phyloP scores from a whole-genome alignment of 2,113 vertebrate genomes.

The Mugil cephalus region DNA sequence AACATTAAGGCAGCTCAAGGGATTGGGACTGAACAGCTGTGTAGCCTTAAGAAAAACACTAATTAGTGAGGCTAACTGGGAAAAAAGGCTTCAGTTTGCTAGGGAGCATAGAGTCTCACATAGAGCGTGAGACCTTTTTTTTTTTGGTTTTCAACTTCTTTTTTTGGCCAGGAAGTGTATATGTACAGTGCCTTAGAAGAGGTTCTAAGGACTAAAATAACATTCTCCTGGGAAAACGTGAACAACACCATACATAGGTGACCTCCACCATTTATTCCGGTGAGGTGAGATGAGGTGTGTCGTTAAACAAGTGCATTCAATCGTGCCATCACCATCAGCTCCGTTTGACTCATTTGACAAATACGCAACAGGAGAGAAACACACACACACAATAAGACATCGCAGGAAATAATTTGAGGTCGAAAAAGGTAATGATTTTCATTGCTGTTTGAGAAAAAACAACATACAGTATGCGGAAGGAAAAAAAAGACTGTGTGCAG shows the following conservation, averaged over 20 bases:
- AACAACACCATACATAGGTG: too few relatives aligned
- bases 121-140: too few relatives aligned
- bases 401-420: neutral
- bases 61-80: too few relatives aligned
- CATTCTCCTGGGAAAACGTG: too few relatives aligned
- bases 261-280: neutral
- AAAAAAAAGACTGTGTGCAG: neutral
- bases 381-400: neutral
- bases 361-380: neutral
- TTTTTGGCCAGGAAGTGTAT: too few relatives aligned
- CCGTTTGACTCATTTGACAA: constrained; percentile 6
- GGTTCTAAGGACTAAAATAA: too few relatives aligned
- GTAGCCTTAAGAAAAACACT: too few relatives aligned
- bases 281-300: neutral
- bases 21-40: too few relatives aligned
- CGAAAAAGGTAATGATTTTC: constrained; percentile 9
- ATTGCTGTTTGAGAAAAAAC: constrained; percentile 6
- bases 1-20: too few relatives aligned
- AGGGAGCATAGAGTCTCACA: too few relatives aligned
- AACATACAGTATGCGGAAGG: neutral
- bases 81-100: too few relatives aligned
- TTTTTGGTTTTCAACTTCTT: too few relatives aligned
- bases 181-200: neutral
- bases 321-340: neutral
- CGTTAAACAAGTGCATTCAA: neutral